A percentile compares a stretch with the other conserved stretches of the same genome.
These are phyloP conservation scores for Saccostrea echinata DNA, from an alignment of 1,140 invertebrate species.

Conservation along the genomic window DNA sequence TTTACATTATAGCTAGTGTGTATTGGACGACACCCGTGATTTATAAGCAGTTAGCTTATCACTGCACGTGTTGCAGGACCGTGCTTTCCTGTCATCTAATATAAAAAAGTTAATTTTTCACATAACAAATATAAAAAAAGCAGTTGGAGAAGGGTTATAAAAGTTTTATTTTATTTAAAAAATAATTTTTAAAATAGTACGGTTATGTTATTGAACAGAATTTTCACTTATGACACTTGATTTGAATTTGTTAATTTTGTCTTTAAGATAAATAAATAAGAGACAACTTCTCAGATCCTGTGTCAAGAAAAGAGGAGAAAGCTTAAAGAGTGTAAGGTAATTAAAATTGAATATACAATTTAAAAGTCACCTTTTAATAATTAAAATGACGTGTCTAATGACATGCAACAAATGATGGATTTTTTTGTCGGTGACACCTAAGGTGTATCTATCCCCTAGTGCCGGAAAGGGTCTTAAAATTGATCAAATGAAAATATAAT, in stretches of 20 bases:
- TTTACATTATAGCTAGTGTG: slow-evolving; percentile 32
- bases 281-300: background rate
- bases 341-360: background rate
- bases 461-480: slow-evolving; percentile 20
- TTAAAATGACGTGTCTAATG: slow-evolving; percentile 9
- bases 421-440: background rate
- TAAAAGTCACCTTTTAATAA: background rate
- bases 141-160: background rate
- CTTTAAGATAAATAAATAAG: background rate
- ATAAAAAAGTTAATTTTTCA: background rate
- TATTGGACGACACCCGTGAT: slow-evolving; percentile 32
- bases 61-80: slow-evolving; percentile 1
- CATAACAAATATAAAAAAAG: background rate
- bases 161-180: too few species aligned
- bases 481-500: slow-evolving; percentile 27
- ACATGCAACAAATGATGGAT: background rate
- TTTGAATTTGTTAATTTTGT: background rate
- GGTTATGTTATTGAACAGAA: too few species aligned
- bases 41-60: slow-evolving; percentile 16
- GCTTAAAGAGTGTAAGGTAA: background rate
- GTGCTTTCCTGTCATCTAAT: background rate
- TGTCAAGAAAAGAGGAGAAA: background rate
- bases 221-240: too few species aligned
- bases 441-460: background rate
- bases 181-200: too few species aligned